Evolutionary conservation across 2,113 vertebrate genomes (phyloP).

Genomic region (Brachyhypopomus occidentalis): DNA sequence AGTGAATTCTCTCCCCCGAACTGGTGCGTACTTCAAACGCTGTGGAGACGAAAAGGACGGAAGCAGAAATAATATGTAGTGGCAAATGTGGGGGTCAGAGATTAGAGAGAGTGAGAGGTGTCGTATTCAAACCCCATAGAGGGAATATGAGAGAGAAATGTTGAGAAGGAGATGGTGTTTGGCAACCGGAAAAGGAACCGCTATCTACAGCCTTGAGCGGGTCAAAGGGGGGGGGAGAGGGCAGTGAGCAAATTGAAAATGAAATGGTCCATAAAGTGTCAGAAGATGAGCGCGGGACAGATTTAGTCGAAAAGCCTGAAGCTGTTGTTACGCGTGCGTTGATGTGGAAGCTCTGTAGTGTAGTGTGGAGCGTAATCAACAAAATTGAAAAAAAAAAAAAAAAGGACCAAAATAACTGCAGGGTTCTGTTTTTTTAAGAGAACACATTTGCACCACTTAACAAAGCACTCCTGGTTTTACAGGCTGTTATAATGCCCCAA

Average conservation of each 20-base stretch:
- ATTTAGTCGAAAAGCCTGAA: constrained; percentile 32
- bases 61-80: constrained; percentile 21
- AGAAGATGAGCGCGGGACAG: constrained; percentile 39
- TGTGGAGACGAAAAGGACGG: background rate
- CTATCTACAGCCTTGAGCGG: constrained; percentile 29
- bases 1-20: background rate
- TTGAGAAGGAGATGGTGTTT: constrained; percentile 17
- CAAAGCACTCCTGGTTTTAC: background rate
- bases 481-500: too few species aligned
- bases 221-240: constrained; percentile 10
- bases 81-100: background rate
- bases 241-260: constrained; percentile 48
- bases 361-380: background rate
- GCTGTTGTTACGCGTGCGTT: constrained; percentile 4
- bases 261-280: constrained; percentile 46
- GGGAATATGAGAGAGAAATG: constrained; percentile 17
- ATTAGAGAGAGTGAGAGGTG: constrained; percentile 3
- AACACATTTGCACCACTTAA: background rate
- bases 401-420: background rate
- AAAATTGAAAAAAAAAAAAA: background rate
- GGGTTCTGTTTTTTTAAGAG: background rate
- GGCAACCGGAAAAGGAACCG: constrained; percentile 4
- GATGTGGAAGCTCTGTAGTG: background rate
- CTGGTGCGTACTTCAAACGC: constrained; percentile 9
- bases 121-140: background rate